Conservation (phyloP, 1,140 invertebrate species). For the Harpegnathos saltator region DNA sequence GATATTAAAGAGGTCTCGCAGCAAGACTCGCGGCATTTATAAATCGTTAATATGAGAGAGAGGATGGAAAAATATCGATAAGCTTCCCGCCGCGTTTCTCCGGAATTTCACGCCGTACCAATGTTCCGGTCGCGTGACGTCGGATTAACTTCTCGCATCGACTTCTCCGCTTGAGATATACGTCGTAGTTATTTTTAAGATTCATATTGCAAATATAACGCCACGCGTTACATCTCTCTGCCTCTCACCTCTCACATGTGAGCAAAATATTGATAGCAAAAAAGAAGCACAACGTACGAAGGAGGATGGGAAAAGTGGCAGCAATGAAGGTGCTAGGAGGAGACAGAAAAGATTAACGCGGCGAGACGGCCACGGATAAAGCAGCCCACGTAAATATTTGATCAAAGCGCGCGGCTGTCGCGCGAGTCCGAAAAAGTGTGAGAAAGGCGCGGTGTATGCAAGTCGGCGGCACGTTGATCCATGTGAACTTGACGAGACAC, state of each 20-base stretch:
- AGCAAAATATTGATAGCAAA: background rate
- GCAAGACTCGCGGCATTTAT: constrained; percentile 26
- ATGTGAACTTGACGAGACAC: background rate
- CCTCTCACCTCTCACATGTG: too few species aligned
- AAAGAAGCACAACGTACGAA: too few species aligned
- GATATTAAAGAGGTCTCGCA: constrained; percentile 44
- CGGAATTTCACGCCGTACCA: constrained; percentile 29
- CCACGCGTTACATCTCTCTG: too few species aligned
- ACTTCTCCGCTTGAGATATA: background rate
- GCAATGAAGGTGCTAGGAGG: background rate
- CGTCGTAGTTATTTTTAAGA: constrained; percentile 23
- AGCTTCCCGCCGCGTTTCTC: background rate
- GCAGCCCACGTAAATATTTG: constrained; percentile 19
- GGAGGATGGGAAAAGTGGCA: background rate
- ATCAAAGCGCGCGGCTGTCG: constrained; percentile 17
- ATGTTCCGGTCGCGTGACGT: constrained; percentile 44
- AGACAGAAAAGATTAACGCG: background rate
- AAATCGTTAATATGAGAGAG: constrained; percentile 36
- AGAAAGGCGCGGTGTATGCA: too few species aligned
- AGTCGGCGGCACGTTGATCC: background rate
- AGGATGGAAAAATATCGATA: constrained; percentile 39
- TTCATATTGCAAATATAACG: constrained; percentile 12
- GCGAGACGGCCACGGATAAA: background rate
- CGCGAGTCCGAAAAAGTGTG: background rate
- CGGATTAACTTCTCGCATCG: constrained; percentile 26